These are phyloP conservation scores for Charina bottae DNA, from an alignment of 2,113 vertebrate genomes.

Conservation along the genomic window DNA sequence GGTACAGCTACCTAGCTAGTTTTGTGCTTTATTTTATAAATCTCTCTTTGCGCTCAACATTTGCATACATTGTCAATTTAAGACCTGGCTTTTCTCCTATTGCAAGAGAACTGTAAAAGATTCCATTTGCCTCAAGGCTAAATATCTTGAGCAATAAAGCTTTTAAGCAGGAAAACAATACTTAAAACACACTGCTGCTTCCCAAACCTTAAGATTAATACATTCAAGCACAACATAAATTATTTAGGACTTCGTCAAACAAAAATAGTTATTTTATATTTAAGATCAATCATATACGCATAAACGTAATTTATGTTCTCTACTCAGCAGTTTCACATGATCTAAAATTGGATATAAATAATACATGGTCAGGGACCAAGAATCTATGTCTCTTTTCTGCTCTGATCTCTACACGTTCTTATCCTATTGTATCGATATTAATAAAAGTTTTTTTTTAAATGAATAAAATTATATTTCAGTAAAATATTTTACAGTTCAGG, in stretches of 20 bases:
- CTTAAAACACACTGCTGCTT: conserved; percentile 52
- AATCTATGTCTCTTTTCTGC: background rate
- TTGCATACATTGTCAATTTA: background rate
- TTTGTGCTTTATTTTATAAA: background rate
- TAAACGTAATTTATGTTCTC: background rate
- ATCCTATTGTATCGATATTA: no score
- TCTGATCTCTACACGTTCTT: background rate
- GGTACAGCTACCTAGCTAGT: background rate
- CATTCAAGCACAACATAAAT: conserved; percentile 41
- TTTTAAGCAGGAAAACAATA: conserved; percentile 11
- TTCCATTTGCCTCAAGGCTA: background rate
- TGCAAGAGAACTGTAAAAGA: background rate
- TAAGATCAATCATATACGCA: background rate
- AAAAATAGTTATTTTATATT: background rate
- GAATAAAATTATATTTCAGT: background rate
- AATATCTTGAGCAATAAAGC: background rate
- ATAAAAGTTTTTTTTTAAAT: background rate
- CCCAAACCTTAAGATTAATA: conserved; percentile 33
- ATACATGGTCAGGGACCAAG: background rate
- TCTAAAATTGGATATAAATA: background rate
- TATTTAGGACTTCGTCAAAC: conserved; percentile 28
- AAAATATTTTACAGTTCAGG: background rate
- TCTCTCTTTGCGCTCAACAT: background rate
- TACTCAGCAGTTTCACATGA: background rate
- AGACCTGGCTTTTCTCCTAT: conserved; percentile 11